Base-by-base conservation (phyloP, 2,797 vertebrate species). In the Poecile montanus region DNA sequence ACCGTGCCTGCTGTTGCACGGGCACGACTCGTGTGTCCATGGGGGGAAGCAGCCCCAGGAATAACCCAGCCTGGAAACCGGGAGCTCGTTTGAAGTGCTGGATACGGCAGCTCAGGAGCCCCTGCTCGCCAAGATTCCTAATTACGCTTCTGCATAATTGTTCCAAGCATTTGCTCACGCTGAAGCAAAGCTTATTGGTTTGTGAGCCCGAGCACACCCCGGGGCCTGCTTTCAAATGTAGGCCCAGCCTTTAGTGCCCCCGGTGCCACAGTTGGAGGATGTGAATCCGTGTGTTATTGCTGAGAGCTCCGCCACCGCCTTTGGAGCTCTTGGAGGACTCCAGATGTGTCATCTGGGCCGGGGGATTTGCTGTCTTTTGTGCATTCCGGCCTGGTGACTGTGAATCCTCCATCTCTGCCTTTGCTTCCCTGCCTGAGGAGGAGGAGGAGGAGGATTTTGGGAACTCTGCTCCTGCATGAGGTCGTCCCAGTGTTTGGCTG, bases 161-260 rank as follows among this genome's bases (percentile, higher is more conserved):
- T 95, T 93, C 50, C 80, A 66, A 87, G 80, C 84, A 3, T 79
- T 93, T 82, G 90, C 94, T 94, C 9, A 3, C 0, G 5, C 80
- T 44, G 86, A 76, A 93, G 93, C 74, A 61, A 53, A 93, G 84
- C 92, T 95, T 93, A 95, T 97, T 96, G 95, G 92, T 93, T 95
- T 96, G 93, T 67, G 89, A 80, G 88, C 65, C 94, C 65, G 58
- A 96, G 95, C 93, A 95, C 92, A 91, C 95, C 94, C 96, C 16
- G 4, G 95, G 92, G 94, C 65, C 96, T 85, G 83, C 89, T 96
- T 96, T 22, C 57, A 67, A 94, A 94, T 91, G 93, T 94, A 93
- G 96, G 93, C 96, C 94, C 94, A 48, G 92, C 84, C 57, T 96
- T 95, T 95, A 96, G 21, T 93, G 95, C 92, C 93, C 94, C 91